Base-by-base conservation (phyloP, 2,797 vertebrate genomes). In the Parauchenoglanis punctatus region DNA sequence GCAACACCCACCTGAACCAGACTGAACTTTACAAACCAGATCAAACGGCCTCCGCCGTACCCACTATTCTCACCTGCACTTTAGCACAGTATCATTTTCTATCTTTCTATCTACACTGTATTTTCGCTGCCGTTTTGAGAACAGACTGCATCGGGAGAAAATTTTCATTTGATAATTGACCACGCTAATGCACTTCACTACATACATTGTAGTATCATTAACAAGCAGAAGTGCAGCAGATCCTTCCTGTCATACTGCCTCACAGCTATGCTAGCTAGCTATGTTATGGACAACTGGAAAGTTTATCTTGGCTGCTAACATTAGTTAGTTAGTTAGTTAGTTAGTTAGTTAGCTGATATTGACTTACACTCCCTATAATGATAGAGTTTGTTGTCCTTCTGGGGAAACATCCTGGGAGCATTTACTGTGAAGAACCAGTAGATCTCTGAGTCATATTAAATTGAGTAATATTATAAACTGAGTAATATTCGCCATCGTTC, bases 1-100 rank as follows among this genome's bases (percentile, higher is more conserved):
- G 56, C 58, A 81, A n/a, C 58, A 81, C 35, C 58, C 80, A 81
- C 80, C 59, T 81, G 59, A 63, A 61, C 35, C 35, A 44, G 20
- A n/a, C 80, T 63, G 23, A 46, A 63, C 78, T 80, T 10, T 40
- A 61, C 31, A 40, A 59, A 63, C 23, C 40, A 44, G 23, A 63
- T 63, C 40, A 7, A 40, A 44, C 31, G 13, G 13, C 11, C 78
- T 15, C 56, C 11, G 17, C 12, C 35, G 59, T 17, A 61, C 35
- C 15, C 40, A 15, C 78, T 46, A 25, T 61, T 81, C 56, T 61
- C 56, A 81, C 58, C 23, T 61, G 23, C 56, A 40, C 35, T 40
- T 35, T 59, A 80, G 7, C 54, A 59, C 56, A 61, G 31, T 44
- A 59, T 23, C 10, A 12, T 35, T 23, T 35, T 78, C 44, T 75